These are phyloP conservation scores for Microcebus griseorufus DNA, from an alignment of 2,113 vertebrate species.

Conservation along the genomic window DNA sequence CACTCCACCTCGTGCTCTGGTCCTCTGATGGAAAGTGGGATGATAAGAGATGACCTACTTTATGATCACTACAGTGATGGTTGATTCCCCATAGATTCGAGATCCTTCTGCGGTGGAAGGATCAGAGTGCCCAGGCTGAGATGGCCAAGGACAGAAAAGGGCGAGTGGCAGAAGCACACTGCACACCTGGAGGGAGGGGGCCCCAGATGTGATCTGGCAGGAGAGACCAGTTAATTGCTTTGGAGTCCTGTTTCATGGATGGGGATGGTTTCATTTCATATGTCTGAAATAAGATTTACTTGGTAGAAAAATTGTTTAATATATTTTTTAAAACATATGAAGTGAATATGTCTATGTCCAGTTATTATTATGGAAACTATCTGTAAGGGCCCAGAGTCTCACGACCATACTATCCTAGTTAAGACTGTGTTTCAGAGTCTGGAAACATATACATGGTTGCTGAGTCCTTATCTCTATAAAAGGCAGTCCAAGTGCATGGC, in stretches of 20 bases:
- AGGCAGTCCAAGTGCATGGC: not conserved
- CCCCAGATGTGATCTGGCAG: not conserved
- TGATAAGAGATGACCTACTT: not conserved
- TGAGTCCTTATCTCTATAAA: not conserved
- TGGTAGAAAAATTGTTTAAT: not conserved
- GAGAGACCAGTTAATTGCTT: not conserved
- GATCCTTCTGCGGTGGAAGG: not conserved
- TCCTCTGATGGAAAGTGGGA: not conserved
- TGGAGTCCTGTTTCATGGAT: not conserved
- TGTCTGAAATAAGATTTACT: not conserved
- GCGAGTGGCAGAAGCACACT: not conserved
- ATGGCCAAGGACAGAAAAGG: not conserved
- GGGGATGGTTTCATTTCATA: not conserved
- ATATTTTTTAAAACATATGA: not conserved
- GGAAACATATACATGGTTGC: not conserved
- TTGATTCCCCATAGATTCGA: not conserved
- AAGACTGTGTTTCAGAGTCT: not conserved
- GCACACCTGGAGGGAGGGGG: not conserved
- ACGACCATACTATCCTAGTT: not conserved
- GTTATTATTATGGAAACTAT: not conserved
- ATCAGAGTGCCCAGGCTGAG: not conserved
- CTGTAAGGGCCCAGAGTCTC: not conserved
- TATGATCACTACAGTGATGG: not conserved
- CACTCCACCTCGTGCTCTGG: too few relatives aligned
- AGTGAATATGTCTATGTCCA: not conserved